Conservation (phyloP, 64 coral and sea anemone genomes). For the Actinia equina region DNA sequence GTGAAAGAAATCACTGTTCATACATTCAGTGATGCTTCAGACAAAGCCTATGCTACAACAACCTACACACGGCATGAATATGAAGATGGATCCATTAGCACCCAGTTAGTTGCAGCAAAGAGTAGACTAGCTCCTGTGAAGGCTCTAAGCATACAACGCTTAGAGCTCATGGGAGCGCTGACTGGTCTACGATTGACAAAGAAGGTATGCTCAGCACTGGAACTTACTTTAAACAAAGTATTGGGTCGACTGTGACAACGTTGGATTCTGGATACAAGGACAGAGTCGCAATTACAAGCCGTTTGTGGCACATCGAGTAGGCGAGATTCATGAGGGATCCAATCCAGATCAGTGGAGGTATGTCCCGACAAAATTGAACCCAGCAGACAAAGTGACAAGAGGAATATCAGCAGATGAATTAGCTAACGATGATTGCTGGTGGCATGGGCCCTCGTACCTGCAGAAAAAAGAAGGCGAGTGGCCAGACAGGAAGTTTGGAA, state of each 20-base stretch:
- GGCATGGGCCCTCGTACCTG: constrained; percentile 41
- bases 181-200: constrained; percentile 28
- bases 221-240: not conserved
- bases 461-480: constrained; percentile 14
- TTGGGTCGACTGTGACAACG: constrained; percentile 21
- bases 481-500: constrained; percentile 51
- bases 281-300: constrained; percentile 20
- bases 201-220: constrained; percentile 33
- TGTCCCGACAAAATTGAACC: constrained; percentile 51
- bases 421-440: constrained; percentile 19
- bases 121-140: constrained; percentile 56
- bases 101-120: constrained; percentile 39
- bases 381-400: constrained; percentile 43
- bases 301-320: constrained; percentile 52
- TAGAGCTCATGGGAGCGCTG: constrained; percentile 35
- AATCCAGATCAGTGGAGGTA: constrained; percentile 58
- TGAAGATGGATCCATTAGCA: constrained; percentile 13
- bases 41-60: constrained; percentile 48
- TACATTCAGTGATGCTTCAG: constrained; percentile 51
- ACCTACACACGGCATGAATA: constrained; percentile 45
- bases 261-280: constrained; percentile 31
- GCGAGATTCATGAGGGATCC: constrained; percentile 62
- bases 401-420: constrained; percentile 41
- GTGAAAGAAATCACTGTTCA: constrained; percentile 30
- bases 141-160: constrained; percentile 29